phyloP scores from a whole-genome alignment of 2,113 vertebrate species.

The Scartelaos histophorus region DNA sequence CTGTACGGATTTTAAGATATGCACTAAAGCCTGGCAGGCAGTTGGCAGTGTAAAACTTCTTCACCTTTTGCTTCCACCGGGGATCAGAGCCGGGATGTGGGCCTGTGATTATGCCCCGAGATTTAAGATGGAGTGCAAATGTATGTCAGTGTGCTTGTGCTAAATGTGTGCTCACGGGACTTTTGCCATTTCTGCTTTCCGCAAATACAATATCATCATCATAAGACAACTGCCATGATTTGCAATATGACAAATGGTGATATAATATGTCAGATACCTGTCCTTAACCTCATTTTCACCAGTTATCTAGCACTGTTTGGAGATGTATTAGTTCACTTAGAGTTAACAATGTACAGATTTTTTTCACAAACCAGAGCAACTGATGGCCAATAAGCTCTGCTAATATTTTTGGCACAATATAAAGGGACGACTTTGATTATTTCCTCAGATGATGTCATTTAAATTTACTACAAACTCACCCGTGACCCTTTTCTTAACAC shows the following conservation, averaged over 20 bases:
- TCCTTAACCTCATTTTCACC: no score
- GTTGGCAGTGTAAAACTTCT: conserved; percentile 21
- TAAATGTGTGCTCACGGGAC: not conserved
- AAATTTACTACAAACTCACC: no score
- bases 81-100: conserved; percentile 11
- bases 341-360: no score
- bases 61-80: conserved; percentile 14
- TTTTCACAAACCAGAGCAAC: no score
- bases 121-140: conserved; percentile 1
- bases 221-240: not conserved
- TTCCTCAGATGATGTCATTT: no score
- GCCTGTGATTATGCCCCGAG: conserved; percentile 9
- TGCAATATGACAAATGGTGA: not conserved
- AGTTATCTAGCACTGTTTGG: no score
- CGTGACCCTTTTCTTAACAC: no score
- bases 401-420: no score
- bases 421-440: no score
- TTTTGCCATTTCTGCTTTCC: not conserved
- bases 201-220: not conserved
- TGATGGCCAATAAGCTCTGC: no score
- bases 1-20: conserved; percentile 55
- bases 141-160: not conserved
- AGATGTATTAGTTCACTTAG: no score
- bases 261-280: not conserved
- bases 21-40: conserved; percentile 39